A percentile compares a stretch with the other conserved stretches of the same genome.
Evolutionary conservation across 2,888 invertebrate species (phyloP).

Genomic region (Eupeodes latifasciatus): DNA sequence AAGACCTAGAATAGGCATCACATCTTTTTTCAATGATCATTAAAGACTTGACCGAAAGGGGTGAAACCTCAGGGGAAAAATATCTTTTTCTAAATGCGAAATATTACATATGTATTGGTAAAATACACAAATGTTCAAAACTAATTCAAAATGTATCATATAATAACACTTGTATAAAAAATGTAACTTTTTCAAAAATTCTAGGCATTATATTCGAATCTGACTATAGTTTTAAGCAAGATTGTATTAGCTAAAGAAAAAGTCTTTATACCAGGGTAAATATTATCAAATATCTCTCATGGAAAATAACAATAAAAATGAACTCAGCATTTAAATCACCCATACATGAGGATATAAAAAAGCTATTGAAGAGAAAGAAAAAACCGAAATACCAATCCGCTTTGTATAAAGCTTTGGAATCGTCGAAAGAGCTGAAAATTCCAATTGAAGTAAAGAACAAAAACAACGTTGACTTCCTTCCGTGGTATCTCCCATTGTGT

Average conservation of each 20-base stretch:
- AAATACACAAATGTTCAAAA: neutral
- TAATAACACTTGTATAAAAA: neutral
- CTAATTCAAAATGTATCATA: neutral
- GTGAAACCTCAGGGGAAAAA: neutral
- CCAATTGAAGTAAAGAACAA: neutral
- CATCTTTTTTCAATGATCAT: slow-evolving; percentile 1
- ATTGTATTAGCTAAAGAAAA: neutral
- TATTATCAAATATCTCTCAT: slow-evolving; percentile 7
- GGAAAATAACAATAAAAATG: neutral
- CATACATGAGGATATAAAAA: neutral
- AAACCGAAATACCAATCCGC: slow-evolving; percentile 5
- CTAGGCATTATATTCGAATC: neutral
- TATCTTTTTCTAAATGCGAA: slow-evolving; percentile 1
- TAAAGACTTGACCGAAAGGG: neutral
- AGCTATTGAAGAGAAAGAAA: neutral
- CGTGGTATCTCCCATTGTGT: neutral
- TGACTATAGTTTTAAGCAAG: neutral
- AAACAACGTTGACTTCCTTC: neutral
- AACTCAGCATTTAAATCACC: neutral
- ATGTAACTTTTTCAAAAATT: neutral
- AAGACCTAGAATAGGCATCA: neutral
- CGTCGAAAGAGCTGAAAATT: neutral
- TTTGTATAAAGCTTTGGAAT: neutral
- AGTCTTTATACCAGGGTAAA: neutral
- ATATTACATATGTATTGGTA: neutral